These are phyloP conservation scores for Miniopterus natalensis DNA, from an alignment of 2,113 vertebrate species.

Conservation along the genomic window DNA sequence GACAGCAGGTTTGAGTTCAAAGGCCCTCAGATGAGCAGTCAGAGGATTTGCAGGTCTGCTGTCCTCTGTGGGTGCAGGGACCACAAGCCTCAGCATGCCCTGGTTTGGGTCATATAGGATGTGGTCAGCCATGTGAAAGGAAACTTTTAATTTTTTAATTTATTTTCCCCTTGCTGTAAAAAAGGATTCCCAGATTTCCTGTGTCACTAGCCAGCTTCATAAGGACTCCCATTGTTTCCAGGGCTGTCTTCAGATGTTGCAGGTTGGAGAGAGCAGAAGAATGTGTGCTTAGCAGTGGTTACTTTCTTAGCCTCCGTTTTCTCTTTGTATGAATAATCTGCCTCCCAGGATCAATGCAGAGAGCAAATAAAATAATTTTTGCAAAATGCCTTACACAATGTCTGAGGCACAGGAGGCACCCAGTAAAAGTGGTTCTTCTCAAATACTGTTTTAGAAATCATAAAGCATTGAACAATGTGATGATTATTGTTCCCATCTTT, in stretches of 20 bases:
- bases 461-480: background rate
- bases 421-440: background rate
- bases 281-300: background rate
- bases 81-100: slow-evolving; percentile 14
- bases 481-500: background rate
- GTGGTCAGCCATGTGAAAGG: background rate
- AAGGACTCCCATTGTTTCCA: background rate
- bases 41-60: background rate
- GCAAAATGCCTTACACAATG: background rate
- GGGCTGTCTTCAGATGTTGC: background rate
- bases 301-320: background rate
- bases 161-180: background rate
- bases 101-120: background rate
- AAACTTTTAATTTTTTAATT: background rate
- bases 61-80: background rate
- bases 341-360: background rate
- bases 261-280: background rate
- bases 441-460: background rate
- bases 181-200: background rate
- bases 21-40: slow-evolving; percentile 35
- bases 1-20: slow-evolving; percentile 59
- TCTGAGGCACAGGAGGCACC: background rate
- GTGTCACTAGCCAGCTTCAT: background rate
- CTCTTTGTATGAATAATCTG: background rate
- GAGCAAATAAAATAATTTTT: slow-evolving; percentile 27